phyloP scores from a whole-genome alignment of 2,113 vertebrate genomes.

The Laticauda colubrina region DNA sequence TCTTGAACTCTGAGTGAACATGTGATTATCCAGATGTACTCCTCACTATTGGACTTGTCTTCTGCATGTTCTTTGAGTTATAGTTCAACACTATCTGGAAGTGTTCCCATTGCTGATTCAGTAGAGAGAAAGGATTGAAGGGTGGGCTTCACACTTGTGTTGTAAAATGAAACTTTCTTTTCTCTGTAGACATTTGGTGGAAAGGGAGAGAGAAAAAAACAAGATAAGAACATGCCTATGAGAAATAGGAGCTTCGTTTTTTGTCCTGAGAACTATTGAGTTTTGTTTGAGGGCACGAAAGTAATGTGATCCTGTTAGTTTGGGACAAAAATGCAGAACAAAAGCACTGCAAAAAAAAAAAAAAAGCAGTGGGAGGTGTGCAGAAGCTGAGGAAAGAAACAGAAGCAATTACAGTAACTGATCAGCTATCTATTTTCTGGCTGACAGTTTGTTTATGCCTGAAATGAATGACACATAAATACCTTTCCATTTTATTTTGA shows the following conservation, averaged over 20 bases:
- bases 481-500: conserved; percentile 35
- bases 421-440: conserved; percentile 37
- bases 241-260: neutral
- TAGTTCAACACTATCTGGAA: neutral
- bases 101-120: neutral
- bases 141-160: neutral
- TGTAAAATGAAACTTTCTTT: neutral
- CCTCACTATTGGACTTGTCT: neutral
- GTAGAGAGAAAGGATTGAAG: neutral
- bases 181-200: neutral
- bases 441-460: conserved; percentile 41
- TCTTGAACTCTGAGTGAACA: neutral
- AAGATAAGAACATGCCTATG: no score
- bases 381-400: neutral
- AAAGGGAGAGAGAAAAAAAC: neutral
- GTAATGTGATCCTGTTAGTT: neutral
- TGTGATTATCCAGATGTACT: neutral
- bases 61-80: neutral
- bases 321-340: neutral
- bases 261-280: neutral
- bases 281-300: neutral
- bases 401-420: conserved; percentile 27
- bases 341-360: neutral
- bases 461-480: conserved; percentile 42
- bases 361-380: neutral